These are phyloP conservation scores for Haliclystus octoradiatus DNA, from an alignment of 30 jellyfish, hydroid and myxozoan species.

Conservation along the genomic window DNA sequence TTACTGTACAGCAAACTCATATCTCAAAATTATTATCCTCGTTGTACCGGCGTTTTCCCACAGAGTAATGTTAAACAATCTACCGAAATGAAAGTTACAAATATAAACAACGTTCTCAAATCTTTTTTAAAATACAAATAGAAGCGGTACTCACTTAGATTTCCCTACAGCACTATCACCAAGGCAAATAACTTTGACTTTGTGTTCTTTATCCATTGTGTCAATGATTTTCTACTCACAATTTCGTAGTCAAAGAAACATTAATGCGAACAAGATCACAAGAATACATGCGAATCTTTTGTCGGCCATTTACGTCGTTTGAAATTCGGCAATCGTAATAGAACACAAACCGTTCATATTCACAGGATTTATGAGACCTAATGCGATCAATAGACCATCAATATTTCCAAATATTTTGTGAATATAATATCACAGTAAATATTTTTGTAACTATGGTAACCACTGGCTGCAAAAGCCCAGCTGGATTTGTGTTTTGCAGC, in stretches of 20 bases:
- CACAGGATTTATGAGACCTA: neutral
- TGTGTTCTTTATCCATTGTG: conserved; percentile 55
- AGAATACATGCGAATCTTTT: neutral
- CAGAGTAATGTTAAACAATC: too few relatives aligned
- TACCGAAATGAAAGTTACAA: too few relatives aligned
- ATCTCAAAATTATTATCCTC: too few relatives aligned
- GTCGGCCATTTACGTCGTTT: neutral
- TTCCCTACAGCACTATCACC: conserved; percentile 98
- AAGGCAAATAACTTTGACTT: conserved; percentile 71
- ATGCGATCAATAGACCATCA: neutral
- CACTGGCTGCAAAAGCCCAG: too few relatives aligned
- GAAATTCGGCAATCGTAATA: neutral
- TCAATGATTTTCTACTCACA: neutral
- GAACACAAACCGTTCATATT: too few relatives aligned
- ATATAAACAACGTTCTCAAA: too few relatives aligned
- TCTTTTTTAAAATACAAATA: too few relatives aligned
- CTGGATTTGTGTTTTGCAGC: too few relatives aligned
- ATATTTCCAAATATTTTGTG: neutral
- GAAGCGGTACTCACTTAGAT: conserved; percentile 55
- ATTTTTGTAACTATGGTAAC: neutral
- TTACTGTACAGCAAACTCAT: too few relatives aligned
- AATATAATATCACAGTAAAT: neutral
- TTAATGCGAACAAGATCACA: neutral
- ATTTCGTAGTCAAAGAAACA: too few relatives aligned
- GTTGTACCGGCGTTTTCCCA: too few relatives aligned